These are phyloP conservation scores for Drosophila flavopinicola DNA, from an alignment of 2,888 invertebrate genomes.

Conservation along the genomic window DNA sequence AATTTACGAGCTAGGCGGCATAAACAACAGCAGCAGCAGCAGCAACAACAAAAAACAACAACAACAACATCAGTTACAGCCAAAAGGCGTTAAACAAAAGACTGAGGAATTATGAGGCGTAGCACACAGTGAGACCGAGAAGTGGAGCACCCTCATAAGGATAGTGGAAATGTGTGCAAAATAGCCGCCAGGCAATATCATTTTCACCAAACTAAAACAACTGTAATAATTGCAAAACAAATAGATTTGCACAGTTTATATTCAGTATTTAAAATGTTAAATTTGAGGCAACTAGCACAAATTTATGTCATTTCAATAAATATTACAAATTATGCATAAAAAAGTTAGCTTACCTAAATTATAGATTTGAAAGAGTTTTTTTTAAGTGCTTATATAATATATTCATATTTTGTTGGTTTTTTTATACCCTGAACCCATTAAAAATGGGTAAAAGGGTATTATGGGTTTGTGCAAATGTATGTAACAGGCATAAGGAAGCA, in stretches of 20 bases:
- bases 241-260: not conserved
- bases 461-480: too few species aligned
- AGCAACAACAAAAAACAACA: conserved; percentile 20
- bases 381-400: not conserved
- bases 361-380: not conserved
- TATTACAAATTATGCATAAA: not conserved
- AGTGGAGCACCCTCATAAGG: conserved; percentile 15
- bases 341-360: too few species aligned
- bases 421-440: too few species aligned
- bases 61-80: conserved; percentile 15
- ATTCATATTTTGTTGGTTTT: not conserved
- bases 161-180: not conserved
- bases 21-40: conserved; percentile 18
- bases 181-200: not conserved
- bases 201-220: not conserved
- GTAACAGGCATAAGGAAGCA: too few species aligned
- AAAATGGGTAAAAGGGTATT: too few species aligned
- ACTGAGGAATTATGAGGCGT: conserved; percentile 22
- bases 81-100: conserved; percentile 35
- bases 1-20: conserved; percentile 66
- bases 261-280: not conserved
- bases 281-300: not conserved
- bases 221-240: not conserved
- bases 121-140: conserved; percentile 47
- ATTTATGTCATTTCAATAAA: not conserved